phyloP scores from a whole-genome alignment of 2,113 vertebrate genomes.

The Corythornis madagascariensis region DNA sequence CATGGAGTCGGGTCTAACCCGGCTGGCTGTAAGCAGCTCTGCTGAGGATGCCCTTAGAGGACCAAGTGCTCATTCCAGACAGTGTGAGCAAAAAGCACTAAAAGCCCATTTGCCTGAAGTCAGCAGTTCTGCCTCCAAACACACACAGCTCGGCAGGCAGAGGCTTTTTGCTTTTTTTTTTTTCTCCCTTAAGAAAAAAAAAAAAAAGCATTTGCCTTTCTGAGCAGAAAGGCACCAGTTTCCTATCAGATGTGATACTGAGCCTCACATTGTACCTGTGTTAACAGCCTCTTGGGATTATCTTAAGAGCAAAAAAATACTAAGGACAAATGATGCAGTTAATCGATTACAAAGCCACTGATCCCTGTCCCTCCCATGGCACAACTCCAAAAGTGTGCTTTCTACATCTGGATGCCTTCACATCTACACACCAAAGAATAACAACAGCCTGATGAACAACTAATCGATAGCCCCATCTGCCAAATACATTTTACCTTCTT shows the following conservation, averaged over 20 bases:
- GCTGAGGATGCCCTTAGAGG: background rate
- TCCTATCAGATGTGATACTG: background rate
- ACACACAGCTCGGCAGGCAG: background rate
- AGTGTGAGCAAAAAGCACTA: background rate
- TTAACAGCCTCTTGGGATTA: background rate
- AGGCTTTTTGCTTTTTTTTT: background rate
- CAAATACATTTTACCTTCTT: constrained; percentile 8
- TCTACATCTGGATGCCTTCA: background rate
- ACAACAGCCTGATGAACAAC: background rate
- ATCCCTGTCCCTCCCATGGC: background rate
- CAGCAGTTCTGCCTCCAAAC: constrained; percentile 10
- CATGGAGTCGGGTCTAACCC: background rate
- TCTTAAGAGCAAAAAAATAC: background rate
- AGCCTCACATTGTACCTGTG: background rate
- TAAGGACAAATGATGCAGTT: background rate
- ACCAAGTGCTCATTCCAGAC: background rate
- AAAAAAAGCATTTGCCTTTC: background rate
- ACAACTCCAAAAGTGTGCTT: background rate
- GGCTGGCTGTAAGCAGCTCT: background rate
- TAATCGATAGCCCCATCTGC: constrained; percentile 1
- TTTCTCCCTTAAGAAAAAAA: too few species aligned
- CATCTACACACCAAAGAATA: background rate
- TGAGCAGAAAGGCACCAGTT: background rate
- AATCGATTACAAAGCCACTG: background rate
- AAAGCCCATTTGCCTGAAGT: background rate